phyloP scores from a whole-genome alignment of 1,140 invertebrate species.

The Aphelenchoides besseyi region DNA sequence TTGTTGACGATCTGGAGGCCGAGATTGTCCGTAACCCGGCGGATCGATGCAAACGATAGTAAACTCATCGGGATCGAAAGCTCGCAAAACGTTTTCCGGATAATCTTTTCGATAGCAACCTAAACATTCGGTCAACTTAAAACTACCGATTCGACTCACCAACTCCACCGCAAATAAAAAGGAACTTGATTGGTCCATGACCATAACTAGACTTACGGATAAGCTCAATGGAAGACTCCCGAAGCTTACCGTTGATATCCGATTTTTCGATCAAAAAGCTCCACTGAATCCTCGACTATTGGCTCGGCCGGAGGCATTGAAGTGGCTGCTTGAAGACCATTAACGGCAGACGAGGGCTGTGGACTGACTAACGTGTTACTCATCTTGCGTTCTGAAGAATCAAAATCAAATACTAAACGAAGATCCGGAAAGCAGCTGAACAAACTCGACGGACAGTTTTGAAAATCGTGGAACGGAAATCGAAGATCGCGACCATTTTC shows the following conservation, averaged over 20 bases:
- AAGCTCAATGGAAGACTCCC: neutral
- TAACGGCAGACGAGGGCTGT: neutral
- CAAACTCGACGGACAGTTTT: neutral
- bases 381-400: neutral
- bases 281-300: constrained; percentile 21
- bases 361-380: constrained; percentile 5
- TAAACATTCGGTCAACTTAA: constrained; percentile 23
- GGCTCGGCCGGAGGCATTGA: constrained; percentile 28
- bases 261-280: constrained; percentile 40
- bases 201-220: constrained; percentile 44
- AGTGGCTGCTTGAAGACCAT: neutral
- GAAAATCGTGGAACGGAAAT: neutral
- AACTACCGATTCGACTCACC: constrained; percentile 36
- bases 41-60: constrained; percentile 61
- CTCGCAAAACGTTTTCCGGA: constrained; percentile 47
- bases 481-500: neutral
- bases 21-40: constrained; percentile 57
- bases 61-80: constrained; percentile 50
- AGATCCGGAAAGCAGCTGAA: neutral
- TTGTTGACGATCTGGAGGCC: constrained; percentile 59
- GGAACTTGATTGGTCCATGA: constrained; percentile 50
- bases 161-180: constrained; percentile 60
- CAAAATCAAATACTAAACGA: neutral
- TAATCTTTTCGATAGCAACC: constrained; percentile 62
- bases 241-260: constrained; percentile 37